Base-by-base conservation (phyloP, 2,888 invertebrate species). In the Pimpla rufipes region DNA sequence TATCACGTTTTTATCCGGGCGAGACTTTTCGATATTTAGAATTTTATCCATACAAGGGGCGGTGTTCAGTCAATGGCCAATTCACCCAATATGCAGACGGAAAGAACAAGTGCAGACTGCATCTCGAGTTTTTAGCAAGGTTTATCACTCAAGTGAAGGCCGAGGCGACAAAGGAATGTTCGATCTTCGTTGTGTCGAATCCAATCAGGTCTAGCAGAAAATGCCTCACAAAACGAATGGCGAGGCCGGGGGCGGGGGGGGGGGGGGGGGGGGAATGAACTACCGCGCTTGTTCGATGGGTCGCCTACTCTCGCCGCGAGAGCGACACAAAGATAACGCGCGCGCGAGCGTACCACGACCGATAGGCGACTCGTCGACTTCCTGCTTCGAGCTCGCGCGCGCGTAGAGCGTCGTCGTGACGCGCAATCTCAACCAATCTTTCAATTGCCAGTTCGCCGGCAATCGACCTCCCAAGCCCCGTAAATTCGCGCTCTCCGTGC, bases 361-460 rank as follows among this genome's bases (percentile, higher is more conserved):
- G 16, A 5, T n/a, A 13, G 57, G 29, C 57, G 57, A 55, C 55
- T 40, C 37, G 62, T 62, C 62, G 62, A 62, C 62, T 62, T 62
- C 62, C 62, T 62, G 62, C 37, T 10, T 37, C 37, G 62, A 16
- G 0, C 8, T n/a, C 8, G 7, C 59, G 57, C 57, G 11, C 57
- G 57, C 29, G 29, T 57, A 57, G 5, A n/a, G n/a, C 57, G 29
- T 57, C 57, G 57, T 75, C 66, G 42, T 47, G 64, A 35, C 42
- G 71, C 16, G 79, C 75, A 79, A 79, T 75, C 79, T 66, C 79
- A 55, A 57, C 40, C 76, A 79, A 83, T 83, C 75, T 75, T 83
- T 79, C 83, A 83, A 83, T 83, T 71, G 79, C 57, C 64, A 70
- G 70, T 59, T 68, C 37, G 67, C 50, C 67, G 47, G 64, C 77